These are phyloP conservation scores for Hypena proboscidalis DNA, from an alignment of 2,888 invertebrate genomes.

Conservation along the genomic window DNA sequence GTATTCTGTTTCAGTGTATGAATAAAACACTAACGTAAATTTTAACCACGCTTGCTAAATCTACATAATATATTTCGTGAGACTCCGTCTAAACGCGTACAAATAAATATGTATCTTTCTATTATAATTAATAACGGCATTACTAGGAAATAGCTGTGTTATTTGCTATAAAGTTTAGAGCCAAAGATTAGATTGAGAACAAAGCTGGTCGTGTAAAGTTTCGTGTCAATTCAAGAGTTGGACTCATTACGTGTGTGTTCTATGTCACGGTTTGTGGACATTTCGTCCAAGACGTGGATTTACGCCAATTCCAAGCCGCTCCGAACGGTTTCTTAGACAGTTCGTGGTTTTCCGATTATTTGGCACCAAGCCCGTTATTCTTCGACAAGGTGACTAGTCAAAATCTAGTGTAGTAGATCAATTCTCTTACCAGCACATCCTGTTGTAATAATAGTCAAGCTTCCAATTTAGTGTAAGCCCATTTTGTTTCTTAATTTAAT, in stretches of 20 bases:
- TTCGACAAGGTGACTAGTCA: slow-evolving; percentile 54
- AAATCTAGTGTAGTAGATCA: slow-evolving; percentile 35
- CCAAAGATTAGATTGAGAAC: slow-evolving; percentile 18
- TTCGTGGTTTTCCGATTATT: slow-evolving; percentile 73
- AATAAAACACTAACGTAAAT: background rate
- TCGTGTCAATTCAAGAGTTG: slow-evolving; percentile 17
- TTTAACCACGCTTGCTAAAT: background rate
- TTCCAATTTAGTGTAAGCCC: slow-evolving; percentile 1
- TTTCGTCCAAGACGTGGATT: slow-evolving; percentile 58
- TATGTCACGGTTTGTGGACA: slow-evolving; percentile 62
- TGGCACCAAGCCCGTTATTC: slow-evolving; percentile 70
- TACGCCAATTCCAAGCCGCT: slow-evolving; percentile 60
- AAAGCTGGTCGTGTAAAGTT: slow-evolving; percentile 9
- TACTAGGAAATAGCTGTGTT: background rate
- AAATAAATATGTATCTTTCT: slow-evolving; percentile 7
- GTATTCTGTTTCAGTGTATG: background rate
- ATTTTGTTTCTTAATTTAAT: background rate
- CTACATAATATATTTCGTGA: background rate
- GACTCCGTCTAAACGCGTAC: background rate
- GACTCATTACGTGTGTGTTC: slow-evolving; percentile 58
- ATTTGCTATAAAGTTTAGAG: background rate
- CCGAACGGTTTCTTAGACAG: slow-evolving; percentile 61
- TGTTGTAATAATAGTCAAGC: slow-evolving; percentile 9
- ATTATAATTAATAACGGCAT: slow-evolving; percentile 5
- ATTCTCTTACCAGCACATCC: slow-evolving; percentile 23